Conservation (phyloP, 2,888 invertebrate species). For the Agonopterix heracliana region DNA sequence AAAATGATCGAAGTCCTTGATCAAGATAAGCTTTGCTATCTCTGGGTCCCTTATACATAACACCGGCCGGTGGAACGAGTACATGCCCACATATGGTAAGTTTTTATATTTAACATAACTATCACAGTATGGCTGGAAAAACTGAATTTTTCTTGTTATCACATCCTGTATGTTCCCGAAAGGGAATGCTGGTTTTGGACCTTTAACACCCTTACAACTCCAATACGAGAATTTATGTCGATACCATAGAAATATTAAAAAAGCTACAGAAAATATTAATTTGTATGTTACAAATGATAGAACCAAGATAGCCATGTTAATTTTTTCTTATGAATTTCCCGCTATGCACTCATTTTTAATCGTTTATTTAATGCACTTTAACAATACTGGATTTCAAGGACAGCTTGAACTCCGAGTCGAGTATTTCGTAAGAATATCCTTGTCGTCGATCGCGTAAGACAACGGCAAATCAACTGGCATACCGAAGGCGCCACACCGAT, state of each 20-base stretch:
- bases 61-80: conserved; percentile 78
- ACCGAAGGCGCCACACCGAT: conserved; percentile 12
- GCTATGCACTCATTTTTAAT: neutral
- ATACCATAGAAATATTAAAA: conserved; percentile 45
- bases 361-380: neutral
- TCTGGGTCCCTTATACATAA: conserved; percentile 78
- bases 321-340: neutral
- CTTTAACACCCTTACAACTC: conserved; percentile 73
- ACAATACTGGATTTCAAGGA: too few species aligned
- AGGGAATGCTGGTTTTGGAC: conserved; percentile 76
- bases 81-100: conserved; percentile 75
- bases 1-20: conserved; percentile 79
- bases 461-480: conserved; percentile 12
- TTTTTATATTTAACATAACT: conserved; percentile 73
- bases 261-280: conserved; percentile 24
- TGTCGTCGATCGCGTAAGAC: neutral
- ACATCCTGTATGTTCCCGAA: conserved; percentile 78
- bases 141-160: conserved; percentile 70
- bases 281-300: conserved; percentile 2
- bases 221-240: conserved; percentile 74
- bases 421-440: too few species aligned
- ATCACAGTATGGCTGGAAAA: conserved; percentile 78
- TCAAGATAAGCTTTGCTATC: conserved; percentile 76
- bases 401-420: too few species aligned
- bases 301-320: neutral